Conservation (phyloP, 2,888 invertebrate species). For the Andrena camellia region DNA sequence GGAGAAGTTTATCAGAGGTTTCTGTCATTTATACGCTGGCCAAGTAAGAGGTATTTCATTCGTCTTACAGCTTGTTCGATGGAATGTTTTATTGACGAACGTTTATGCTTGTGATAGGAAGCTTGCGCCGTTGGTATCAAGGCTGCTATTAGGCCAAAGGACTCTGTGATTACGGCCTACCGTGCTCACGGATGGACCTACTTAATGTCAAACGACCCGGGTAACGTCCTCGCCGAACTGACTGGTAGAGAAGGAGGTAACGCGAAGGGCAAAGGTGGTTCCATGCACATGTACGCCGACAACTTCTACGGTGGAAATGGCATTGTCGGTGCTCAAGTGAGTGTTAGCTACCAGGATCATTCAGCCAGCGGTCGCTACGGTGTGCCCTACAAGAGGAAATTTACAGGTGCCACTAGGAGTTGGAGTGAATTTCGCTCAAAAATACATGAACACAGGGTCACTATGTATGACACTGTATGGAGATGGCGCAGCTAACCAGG, state of each 20-base stretch:
- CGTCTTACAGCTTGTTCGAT: no score
- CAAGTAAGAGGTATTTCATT: constrained; percentile 87
- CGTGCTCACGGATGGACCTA: constrained; percentile 99
- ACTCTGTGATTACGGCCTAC: constrained; percentile 98
- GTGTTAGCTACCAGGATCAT: background rate
- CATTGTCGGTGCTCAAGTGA: constrained; percentile 99
- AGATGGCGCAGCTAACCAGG: constrained; percentile 97
- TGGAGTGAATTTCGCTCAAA: constrained; percentile 96
- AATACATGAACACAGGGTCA: constrained; percentile 94
- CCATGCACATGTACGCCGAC: constrained; percentile 98
- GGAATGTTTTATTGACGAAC: background rate
- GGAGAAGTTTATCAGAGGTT: constrained; percentile 97
- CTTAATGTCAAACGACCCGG: constrained; percentile 93
- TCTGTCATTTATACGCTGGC: constrained; percentile 99
- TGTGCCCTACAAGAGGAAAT: background rate
- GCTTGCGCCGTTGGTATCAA: constrained; percentile 96
- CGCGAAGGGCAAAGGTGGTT: constrained; percentile 98
- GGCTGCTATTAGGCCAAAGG: constrained; percentile 92
- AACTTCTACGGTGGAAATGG: constrained; percentile 99
- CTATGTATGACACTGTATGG: constrained; percentile 96
- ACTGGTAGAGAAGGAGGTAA: constrained; percentile 95
- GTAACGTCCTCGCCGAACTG: constrained; percentile 95
- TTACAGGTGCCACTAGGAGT: constrained; percentile 95
- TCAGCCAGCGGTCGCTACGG: no score
- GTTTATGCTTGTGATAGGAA: constrained; percentile 86